These are phyloP conservation scores for Tipula helvola DNA, from an alignment of 2,888 invertebrate species.

Conservation along the genomic window DNA sequence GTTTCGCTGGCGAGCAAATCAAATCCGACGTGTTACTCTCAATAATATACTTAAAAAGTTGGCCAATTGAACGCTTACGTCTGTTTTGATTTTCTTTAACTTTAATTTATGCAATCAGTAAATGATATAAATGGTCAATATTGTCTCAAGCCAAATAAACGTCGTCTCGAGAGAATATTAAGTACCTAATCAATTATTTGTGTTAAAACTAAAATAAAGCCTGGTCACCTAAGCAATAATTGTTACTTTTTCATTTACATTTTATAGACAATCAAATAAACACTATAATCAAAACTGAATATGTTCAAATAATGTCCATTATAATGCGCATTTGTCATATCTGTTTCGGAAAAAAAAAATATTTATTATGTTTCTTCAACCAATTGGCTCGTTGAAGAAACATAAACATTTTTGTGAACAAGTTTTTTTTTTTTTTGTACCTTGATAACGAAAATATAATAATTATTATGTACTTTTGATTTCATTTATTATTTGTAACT, in stretches of 20 bases:
- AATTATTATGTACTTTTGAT: background rate
- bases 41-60: background rate
- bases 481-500: background rate
- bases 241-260: background rate
- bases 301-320: background rate
- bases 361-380: slow-evolving; percentile 5
- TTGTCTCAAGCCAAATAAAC: no score
- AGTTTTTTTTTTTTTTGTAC: background rate
- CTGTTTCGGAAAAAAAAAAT: slow-evolving; percentile 4
- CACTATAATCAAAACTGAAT: background rate
- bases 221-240: background rate
- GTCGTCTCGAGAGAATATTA: background rate
- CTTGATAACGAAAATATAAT: background rate
- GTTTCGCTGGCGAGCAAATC: no score
- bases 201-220: background rate
- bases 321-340: background rate
- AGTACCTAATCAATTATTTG: background rate
- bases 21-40: no score
- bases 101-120: background rate
- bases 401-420: background rate
- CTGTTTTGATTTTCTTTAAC: background rate
- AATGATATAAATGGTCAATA: no score
- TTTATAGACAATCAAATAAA: background rate
- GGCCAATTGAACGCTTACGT: background rate
- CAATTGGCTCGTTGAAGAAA: slow-evolving; percentile 10